Base-by-base conservation (phyloP, 2,797 vertebrate genomes). In the Cossypha polioptera region DNA sequence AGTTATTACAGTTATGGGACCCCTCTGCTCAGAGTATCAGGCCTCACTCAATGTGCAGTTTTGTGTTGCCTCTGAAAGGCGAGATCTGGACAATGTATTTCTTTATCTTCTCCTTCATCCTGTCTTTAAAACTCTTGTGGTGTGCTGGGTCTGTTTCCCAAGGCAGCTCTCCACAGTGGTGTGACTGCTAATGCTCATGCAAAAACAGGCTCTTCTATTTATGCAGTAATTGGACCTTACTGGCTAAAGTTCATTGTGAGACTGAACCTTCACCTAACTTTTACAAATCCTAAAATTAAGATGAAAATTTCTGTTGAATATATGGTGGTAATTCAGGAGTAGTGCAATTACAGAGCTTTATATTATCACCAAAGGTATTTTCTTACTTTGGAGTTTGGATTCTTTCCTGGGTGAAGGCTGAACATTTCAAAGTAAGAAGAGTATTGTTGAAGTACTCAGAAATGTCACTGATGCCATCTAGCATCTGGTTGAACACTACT, bases 241-340 rank as follows among this genome's bases (percentile, higher is more conserved):
- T 94, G 84, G 72, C 91, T 78, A 26, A 93, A 91, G 94, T 79
- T 94, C 91, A 47, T 36, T 38, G 40, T 79, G 91, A 87, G 86
- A 73, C 61, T 25, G 48, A 91, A 61, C 59, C 55, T 74, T 82
- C 35, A 38, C 53, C 47, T 82, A 88, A 75, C 71, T 96, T 93
- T 35, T 73, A 79, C 22, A 82, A 82, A 85, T 69, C 48, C 67
- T 91, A 57, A 92, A 82, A 87, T 89, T 76, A 81, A 75, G 73
- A 51, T 45, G 53, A 61, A 76, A 48, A 43, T 55, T 65, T 72
- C 31, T 67, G 15, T 72, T 67, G n/a, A 31, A 21, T 62, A 14
- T 68, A n/a, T 38, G 4, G 17, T 28, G 38, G 53, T 82, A 57
- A 79, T 82, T 86, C 69, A 88, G 66, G 35, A 62, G 45, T 63